Evolutionary conservation across 1,140 invertebrate genomes (phyloP), one percentile per base, ranked within the genome.

Genomic region (Tachypleus tridentatus): DNA sequence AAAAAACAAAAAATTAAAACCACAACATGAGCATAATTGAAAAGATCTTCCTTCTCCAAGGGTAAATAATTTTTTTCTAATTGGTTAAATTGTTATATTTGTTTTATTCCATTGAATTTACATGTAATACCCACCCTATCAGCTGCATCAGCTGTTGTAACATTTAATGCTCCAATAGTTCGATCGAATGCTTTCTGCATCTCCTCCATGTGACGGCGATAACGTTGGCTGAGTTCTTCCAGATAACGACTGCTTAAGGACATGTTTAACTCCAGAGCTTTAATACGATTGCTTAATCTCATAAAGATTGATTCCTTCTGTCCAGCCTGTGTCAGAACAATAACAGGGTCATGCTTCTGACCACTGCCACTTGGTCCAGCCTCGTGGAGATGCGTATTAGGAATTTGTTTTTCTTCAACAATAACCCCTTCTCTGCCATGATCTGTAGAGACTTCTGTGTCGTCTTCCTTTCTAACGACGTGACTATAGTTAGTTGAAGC

Each of bases 231-330:
- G 58, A 98, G 76, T 75, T 98, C 93, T 76, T 97, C 93, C 59
- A 98, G 79, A 77, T 98, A 98, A 72, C 96, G 91, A 65, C 89
- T 89, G 66, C 91, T 96, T 3, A 98, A 79, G 4, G 93, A 95
- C 84, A 98, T 93, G 77, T 99, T 98, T 61, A 89, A 82, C 78
- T 99, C 96, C 64, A 99, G 79, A 64, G 87, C 85, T 84, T 96
- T 96, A 49, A 99, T 94, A 73, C 93, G 86, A 78, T 98, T 98
- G 52, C 89, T 93, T 49, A 99, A 79, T 69, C 94, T 83, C 70
- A 97, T 83, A 76, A 98, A 97, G 48, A 98, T 90, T 4, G 93
- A 95, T 78, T 98, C 95, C 70, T 97, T 94, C 71, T 90, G 88
- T 5, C 69, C 66, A 76, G 79, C 73, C 83, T 83, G 64, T 48